A percentile compares a stretch with the other conserved stretches of the same genome.
Evolutionary conservation across 1,140 invertebrate species (phyloP).

Genomic region (Brachionus koreanus): DNA sequence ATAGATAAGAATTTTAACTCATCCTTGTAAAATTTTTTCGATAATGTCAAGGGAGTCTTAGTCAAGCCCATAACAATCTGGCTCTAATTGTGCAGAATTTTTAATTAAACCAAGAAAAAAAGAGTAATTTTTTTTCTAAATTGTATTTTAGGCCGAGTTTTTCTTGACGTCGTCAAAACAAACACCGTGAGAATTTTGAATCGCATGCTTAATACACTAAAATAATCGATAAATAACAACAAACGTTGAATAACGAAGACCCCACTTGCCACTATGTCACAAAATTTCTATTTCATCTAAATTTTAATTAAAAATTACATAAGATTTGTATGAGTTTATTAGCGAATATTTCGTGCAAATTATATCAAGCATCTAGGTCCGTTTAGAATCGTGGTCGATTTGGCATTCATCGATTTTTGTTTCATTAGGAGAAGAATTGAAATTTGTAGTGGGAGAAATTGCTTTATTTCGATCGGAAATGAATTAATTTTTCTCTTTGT

Average conservation of each 20-base stretch:
- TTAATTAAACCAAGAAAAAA: not conserved
- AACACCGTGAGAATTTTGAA: not conserved
- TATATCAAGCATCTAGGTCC: not conserved
- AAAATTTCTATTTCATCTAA: not conserved
- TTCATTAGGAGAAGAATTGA: not conserved
- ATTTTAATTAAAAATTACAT: constrained; percentile 12
- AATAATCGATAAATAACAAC: not conserved
- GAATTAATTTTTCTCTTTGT: not conserved
- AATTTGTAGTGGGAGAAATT: not conserved
- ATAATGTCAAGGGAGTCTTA: not conserved
- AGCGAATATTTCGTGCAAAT: not conserved
- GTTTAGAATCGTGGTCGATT: not conserved
- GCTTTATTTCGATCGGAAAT: not conserved
- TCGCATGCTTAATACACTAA: not conserved
- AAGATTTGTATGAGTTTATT: constrained; percentile 4
- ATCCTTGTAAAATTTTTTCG: constrained; percentile 2
- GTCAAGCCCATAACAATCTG: not conserved
- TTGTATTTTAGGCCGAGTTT: not conserved
- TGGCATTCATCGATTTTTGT: not conserved
- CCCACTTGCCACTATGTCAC: not conserved
- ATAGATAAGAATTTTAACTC: not conserved
- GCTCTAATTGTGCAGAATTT: not conserved
- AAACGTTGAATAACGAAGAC: not conserved
- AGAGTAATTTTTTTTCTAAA: not conserved
- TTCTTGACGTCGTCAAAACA: not conserved